These are phyloP conservation scores for Bucorvus abyssinicus DNA, from an alignment of 2,797 vertebrate genomes.

Conservation along the genomic window DNA sequence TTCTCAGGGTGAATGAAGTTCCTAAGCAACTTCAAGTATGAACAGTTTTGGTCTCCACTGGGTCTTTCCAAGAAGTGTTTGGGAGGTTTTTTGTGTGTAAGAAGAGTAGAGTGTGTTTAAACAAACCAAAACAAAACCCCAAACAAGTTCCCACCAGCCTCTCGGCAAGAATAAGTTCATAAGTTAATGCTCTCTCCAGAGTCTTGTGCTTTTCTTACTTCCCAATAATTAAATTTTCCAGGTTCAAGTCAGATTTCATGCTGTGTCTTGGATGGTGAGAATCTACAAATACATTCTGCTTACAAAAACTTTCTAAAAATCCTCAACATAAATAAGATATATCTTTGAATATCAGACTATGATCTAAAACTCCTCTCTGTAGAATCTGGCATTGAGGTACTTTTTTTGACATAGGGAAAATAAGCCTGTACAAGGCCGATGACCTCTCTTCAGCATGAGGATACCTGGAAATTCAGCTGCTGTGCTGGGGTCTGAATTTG, in stretches of 20 bases:
- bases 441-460: neutral
- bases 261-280: neutral
- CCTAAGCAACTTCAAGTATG: constrained; percentile 19
- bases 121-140: too few species aligned
- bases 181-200: neutral
- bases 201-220: neutral
- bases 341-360: neutral
- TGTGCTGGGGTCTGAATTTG: neutral
- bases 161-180: neutral
- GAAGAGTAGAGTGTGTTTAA: neutral
- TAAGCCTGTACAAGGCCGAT: rapidly evolving
- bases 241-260: neutral
- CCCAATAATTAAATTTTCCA: neutral
- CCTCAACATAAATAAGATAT: neutral
- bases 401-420: neutral
- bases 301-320: neutral
- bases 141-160: neutral
- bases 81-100: neutral
- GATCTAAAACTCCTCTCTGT: neutral
- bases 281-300: neutral
- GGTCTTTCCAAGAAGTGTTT: neutral
- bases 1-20: constrained; percentile 54
- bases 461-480: neutral
- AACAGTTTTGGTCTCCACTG: constrained; percentile 8
- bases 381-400: neutral